Evolutionary conservation across 2,797 vertebrate genomes (phyloP), one percentile per base, ranked within the genome.

Genomic region (Characodon lateralis): DNA sequence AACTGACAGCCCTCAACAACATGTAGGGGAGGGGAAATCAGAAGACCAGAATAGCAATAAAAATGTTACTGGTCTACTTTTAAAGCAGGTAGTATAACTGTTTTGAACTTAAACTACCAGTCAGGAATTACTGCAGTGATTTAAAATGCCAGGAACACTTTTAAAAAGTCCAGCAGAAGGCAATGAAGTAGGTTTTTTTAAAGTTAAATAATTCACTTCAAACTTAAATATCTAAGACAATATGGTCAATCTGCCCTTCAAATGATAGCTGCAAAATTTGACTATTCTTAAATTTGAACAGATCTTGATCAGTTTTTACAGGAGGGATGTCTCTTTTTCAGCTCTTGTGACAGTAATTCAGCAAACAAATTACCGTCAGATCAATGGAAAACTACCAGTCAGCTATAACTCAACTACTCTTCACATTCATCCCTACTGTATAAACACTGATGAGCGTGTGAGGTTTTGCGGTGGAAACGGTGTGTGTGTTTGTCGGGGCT

Each of bases 401-500:
- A 41, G 63, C 41, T 22, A 66, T 24, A 10, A 41, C 22, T 12
- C 35, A n/a, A 59, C 10, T 6, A 39, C 9, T 18, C 39, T 22
- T 71, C 39, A 66, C 10, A 26, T 65, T 14, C 55, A n/a, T 31
- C 74, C 1, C 6, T 46, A 58, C 2, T 0, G 61, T 58, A 51
- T 72, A 73, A 78, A 55, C 28, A 66, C 68, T 73, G 10, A 79
- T 79, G 48, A 53, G 39, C 43, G 3, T 63, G 18, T 31, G 12
- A 58, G 78, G 76, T 76, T 84, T 81, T 75, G 71, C 85, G 83
- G 55, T 9, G 80, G 83, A 76, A 71, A 50, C 66, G 22, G 66
- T 72, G 58, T 31, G 82, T 56, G 74, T 84, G 72, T 76, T 28
- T 80, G 81, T 78, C 77, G 83, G 89, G 87, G 85, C 87, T 89